Percentiles rank a stretch among this genome's conserved stretches.
Conservation (phyloP, 1,140 invertebrate genomes). For the Tetranychus cinnabarinus region DNA sequence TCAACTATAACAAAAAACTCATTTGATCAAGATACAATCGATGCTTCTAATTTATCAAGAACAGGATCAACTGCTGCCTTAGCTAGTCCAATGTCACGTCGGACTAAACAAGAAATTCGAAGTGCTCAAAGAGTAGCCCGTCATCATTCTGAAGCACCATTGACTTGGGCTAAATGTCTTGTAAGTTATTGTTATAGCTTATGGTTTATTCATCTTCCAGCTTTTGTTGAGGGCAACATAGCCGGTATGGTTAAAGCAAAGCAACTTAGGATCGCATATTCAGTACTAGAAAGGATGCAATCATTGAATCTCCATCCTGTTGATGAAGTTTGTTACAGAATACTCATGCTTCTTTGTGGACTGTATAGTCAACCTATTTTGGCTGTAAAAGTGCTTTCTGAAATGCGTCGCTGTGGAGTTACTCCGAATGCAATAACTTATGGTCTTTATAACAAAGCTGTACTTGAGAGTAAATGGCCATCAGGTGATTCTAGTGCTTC, state of each 20-base stretch:
- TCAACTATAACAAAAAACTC: too few species aligned
- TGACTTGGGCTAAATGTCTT: constrained; percentile 59
- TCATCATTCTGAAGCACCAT: constrained; percentile 39
- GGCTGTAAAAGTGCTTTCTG: constrained; percentile 75
- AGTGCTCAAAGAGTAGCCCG: constrained; percentile 64
- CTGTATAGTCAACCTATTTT: constrained; percentile 74
- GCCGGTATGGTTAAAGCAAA: constrained; percentile 31
- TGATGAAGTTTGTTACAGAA: constrained; percentile 90
- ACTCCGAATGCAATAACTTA: constrained; percentile 96
- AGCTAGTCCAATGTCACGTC: constrained; percentile 57
- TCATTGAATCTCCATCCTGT: constrained; percentile 48
- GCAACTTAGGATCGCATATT: constrained; percentile 56
- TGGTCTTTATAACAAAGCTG: constrained; percentile 55
- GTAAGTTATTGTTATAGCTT: constrained; percentile 41
- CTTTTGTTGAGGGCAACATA: constrained; percentile 28
- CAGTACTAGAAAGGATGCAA: constrained; percentile 60
- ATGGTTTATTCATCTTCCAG: constrained; percentile 88
- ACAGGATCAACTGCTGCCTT: neutral
- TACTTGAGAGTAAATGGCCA: constrained; percentile 83
- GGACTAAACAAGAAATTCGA: constrained; percentile 85
- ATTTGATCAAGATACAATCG: neutral
- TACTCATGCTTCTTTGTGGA: constrained; percentile 95
- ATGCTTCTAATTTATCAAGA: neutral
- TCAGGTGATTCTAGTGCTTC: constrained; percentile 53
- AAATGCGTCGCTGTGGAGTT: constrained; percentile 81